These are phyloP conservation scores for Psittacula cyanocephala DNA, from an alignment of 2,113 vertebrate species.

Conservation along the genomic window DNA sequence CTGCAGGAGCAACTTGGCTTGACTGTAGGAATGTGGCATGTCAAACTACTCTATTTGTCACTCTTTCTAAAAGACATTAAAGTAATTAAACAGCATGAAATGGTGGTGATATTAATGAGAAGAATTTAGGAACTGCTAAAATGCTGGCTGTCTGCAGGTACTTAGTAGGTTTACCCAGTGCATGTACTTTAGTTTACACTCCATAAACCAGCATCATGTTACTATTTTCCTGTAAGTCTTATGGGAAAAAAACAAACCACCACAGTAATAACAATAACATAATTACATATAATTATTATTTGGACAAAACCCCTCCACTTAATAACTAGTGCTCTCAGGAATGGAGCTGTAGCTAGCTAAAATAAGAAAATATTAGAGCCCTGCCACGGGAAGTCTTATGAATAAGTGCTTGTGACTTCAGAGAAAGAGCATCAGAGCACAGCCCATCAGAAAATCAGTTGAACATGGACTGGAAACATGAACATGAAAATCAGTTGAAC, in stretches of 20 bases:
- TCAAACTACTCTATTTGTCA: background rate
- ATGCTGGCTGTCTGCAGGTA: background rate
- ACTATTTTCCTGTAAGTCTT: background rate
- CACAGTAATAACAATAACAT: background rate
- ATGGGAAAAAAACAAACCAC: background rate
- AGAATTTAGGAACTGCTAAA: background rate
- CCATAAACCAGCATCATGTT: background rate
- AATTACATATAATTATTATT: background rate
- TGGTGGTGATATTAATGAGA: background rate
- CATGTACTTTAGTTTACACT: background rate
- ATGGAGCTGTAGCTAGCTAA: background rate
- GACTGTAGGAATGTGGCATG: background rate
- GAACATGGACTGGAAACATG: background rate
- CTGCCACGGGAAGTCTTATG: background rate
- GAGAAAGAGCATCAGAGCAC: background rate
- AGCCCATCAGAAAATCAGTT: background rate
- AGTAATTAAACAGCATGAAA: background rate
- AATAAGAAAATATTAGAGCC: background rate
- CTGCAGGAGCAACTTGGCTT: no score
- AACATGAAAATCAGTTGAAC: background rate
- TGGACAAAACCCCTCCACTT: background rate
- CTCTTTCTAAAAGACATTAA: background rate
- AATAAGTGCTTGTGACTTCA: background rate
- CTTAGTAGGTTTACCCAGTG: background rate
- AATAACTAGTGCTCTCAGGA: background rate